phyloP scores from a whole-genome alignment of 2,113 vertebrate species.

The Myxocyprinus asiaticus region DNA sequence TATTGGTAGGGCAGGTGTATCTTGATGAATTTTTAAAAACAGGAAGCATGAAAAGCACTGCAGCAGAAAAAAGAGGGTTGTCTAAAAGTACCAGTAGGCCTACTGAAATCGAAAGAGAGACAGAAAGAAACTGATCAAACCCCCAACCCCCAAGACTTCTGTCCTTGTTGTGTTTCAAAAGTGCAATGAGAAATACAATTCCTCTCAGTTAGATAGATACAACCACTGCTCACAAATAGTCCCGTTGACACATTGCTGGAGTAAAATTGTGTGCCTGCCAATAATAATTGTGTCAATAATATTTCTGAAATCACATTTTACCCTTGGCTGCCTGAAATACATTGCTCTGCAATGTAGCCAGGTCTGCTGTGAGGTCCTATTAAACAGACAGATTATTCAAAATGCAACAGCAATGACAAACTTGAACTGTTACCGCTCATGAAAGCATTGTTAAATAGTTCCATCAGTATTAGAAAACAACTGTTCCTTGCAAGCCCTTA shows the following conservation, averaged over 20 bases:
- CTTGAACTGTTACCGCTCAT: conserved; percentile 4
- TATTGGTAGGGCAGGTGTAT: no score
- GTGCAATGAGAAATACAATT: not conserved
- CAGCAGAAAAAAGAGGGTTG: no score
- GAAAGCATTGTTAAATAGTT: not conserved
- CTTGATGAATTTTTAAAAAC: no score
- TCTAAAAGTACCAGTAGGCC: no score
- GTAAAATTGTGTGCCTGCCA: not conserved
- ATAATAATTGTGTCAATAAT: conserved; percentile 1
- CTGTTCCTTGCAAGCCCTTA: not conserved
- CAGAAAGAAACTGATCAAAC: no score
- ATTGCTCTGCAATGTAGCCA: conserved; percentile 5
- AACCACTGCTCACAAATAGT: not conserved
- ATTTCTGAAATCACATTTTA: not conserved
- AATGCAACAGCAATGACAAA: not conserved
- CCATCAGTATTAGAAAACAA: not conserved
- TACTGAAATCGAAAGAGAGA: no score
- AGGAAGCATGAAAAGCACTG: no score
- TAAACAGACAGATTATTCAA: not conserved
- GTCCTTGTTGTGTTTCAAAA: not conserved
- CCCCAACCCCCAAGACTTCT: not conserved
- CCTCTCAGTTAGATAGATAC: not conserved
- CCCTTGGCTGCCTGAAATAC: not conserved
- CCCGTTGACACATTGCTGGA: not conserved
- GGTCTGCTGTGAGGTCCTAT: conserved; percentile 7